phyloP scores from a whole-genome alignment of 2,888 invertebrate species.

The Tetranychus truncatus region DNA sequence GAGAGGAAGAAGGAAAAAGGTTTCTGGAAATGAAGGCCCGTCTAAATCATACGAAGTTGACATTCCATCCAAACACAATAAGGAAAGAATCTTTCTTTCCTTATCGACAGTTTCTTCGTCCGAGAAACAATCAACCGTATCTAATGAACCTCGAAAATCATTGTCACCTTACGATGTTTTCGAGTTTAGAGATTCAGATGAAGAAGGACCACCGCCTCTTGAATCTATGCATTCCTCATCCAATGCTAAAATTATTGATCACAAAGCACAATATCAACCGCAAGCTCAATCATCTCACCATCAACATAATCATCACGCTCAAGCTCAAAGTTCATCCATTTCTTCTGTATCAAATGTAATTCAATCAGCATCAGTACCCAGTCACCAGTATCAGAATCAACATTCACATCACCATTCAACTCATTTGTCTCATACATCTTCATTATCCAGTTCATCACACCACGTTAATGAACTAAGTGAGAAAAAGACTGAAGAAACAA shows the following conservation, averaged over 20 bases:
- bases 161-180: conserved; percentile 54
- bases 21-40: conserved; percentile 20
- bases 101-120: conserved; percentile 4
- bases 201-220: conserved; percentile 39
- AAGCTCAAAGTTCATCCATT: not conserved
- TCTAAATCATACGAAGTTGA: not conserved
- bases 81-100: conserved; percentile 15
- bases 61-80: conserved; percentile 12
- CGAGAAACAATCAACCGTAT: not conserved
- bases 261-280: conserved; percentile 4
- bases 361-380: not conserved
- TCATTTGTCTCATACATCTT: not conserved
- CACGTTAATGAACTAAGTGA: not conserved
- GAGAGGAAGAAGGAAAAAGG: conserved; percentile 29
- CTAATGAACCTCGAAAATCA: conserved; percentile 21
- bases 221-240: conserved; percentile 15
- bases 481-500: conserved; percentile 6
- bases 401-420: not conserved
- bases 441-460: not conserved
- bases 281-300: conserved; percentile 17
- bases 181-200: conserved; percentile 72
- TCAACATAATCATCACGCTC: not conserved
- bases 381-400: not conserved
- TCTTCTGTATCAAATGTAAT: not conserved
- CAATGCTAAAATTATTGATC: conserved; percentile 5